phyloP scores from a whole-genome alignment of 2,888 invertebrate genomes.

The Diaprepes abbreviatus region DNA sequence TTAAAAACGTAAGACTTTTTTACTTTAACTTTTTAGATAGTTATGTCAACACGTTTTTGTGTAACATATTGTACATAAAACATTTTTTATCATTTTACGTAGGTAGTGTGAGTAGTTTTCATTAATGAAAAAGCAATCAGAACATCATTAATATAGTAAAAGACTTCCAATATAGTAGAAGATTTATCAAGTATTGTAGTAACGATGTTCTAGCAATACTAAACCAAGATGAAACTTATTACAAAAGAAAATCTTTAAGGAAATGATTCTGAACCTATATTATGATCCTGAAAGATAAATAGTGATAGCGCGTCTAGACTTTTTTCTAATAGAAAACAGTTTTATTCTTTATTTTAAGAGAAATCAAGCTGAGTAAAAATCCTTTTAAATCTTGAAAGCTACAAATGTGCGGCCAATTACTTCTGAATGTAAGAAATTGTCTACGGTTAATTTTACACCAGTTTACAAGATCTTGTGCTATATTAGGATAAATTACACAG shows the following conservation, averaged over 20 bases:
- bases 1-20: too few species aligned
- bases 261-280: background rate
- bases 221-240: background rate
- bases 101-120: background rate
- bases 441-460: too few species aligned
- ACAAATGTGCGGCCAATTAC: too few species aligned
- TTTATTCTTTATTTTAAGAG: background rate
- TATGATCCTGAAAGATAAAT: background rate
- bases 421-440: too few species aligned
- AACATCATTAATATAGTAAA: slow-evolving; percentile 6
- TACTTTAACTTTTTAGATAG: too few species aligned
- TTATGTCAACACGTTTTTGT: too few species aligned
- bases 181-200: slow-evolving; percentile 2
- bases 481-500: too few species aligned
- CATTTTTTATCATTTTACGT: too few species aligned
- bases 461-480: too few species aligned
- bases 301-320: background rate
- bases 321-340: background rate
- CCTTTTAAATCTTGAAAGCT: too few species aligned
- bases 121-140: background rate
- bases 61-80: too few species aligned
- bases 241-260: background rate
- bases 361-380: too few species aligned
- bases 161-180: background rate
- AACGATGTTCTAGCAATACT: background rate